These are phyloP conservation scores for Panthera uncia DNA, from an alignment of 2,113 vertebrate species.

Conservation along the genomic window DNA sequence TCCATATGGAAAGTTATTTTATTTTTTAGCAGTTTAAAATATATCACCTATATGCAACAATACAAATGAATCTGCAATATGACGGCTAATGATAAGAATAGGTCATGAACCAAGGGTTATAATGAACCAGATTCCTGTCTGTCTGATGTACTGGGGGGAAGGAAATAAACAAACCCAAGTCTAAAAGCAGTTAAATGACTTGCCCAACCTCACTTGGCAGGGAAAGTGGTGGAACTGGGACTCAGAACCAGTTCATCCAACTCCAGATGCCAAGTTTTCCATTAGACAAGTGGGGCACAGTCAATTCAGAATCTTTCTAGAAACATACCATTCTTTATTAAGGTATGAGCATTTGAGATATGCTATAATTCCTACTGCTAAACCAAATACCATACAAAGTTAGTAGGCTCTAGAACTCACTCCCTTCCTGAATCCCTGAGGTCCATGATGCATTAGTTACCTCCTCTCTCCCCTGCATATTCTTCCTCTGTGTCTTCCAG, in stretches of 20 bases:
- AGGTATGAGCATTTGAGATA: background rate
- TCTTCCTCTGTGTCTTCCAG: background rate
- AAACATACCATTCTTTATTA: background rate
- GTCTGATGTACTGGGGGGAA: background rate
- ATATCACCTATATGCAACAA: background rate
- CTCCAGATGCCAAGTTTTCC: background rate
- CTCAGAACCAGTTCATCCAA: background rate
- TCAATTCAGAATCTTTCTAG: background rate
- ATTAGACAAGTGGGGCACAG: background rate
- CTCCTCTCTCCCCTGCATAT: background rate
- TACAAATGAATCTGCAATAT: conserved; percentile 16
- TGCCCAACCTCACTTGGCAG: background rate
- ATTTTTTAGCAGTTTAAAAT: conserved; percentile 46
- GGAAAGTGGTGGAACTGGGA: background rate
- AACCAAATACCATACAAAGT: background rate
- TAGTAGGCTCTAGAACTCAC: background rate
- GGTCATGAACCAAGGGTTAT: background rate
- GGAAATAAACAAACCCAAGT: background rate
- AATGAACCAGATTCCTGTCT: background rate
- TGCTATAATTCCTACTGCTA: background rate
- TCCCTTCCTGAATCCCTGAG: background rate
- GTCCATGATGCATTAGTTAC: background rate
- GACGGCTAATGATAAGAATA: background rate
- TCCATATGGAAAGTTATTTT: conserved; percentile 45
- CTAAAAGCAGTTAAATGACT: background rate